Conservation (phyloP, 2,797 vertebrate species). For the Chelon labrosus region DNA sequence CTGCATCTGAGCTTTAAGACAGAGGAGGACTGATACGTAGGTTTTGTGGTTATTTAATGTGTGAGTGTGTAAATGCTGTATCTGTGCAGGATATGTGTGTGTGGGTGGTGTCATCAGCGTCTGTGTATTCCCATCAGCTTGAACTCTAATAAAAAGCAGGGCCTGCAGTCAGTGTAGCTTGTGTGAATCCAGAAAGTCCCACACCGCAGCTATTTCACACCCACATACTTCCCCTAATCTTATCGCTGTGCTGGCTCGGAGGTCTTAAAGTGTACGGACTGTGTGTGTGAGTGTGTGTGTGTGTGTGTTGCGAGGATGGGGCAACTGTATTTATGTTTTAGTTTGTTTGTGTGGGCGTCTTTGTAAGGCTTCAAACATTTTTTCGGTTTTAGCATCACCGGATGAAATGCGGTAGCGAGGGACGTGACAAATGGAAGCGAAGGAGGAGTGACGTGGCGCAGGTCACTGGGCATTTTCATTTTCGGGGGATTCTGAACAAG, state of each 20-base stretch:
- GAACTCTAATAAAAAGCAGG: slow-evolving; percentile 78
- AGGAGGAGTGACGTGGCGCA: slow-evolving; percentile 15
- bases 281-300: slow-evolving; percentile 13
- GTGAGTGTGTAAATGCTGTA: slow-evolving; percentile 38
- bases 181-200: slow-evolving; percentile 78
- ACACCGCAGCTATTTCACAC: slow-evolving; percentile 82
- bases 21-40: slow-evolving; percentile 4
- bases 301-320: slow-evolving; percentile 36
- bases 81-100: slow-evolving; percentile 59
- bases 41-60: slow-evolving; percentile 26
- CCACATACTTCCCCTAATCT: slow-evolving; percentile 84
- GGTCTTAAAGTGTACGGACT: slow-evolving; percentile 56
- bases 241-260: slow-evolving; percentile 74
- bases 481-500: neutral
- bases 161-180: slow-evolving; percentile 72
- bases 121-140: slow-evolving; percentile 73
- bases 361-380: slow-evolving; percentile 31
- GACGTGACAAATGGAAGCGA: slow-evolving; percentile 20
- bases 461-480: slow-evolving; percentile 22
- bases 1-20: slow-evolving; percentile 21
- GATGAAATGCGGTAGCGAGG: slow-evolving; percentile 15
- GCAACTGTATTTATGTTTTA: slow-evolving; percentile 56
- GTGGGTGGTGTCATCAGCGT: slow-evolving; percentile 62
- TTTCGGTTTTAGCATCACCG: slow-evolving; percentile 12
- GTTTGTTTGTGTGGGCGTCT: slow-evolving; percentile 59